These are phyloP conservation scores for Brienomyrus brachyistius DNA, from an alignment of 2,113 vertebrate genomes.

Conservation along the genomic window DNA sequence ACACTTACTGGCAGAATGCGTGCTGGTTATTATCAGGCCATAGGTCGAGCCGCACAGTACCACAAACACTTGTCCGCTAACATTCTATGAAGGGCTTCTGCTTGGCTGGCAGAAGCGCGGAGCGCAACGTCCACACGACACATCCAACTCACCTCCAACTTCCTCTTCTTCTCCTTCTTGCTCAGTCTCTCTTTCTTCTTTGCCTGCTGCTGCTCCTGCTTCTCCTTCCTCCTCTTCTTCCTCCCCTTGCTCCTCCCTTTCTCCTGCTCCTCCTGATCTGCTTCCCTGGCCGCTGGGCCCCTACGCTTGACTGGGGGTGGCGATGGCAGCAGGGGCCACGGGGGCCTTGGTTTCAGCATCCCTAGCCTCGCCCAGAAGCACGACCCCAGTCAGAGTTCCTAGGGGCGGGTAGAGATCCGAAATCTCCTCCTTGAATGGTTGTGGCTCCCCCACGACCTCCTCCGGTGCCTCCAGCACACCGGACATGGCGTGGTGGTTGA, in stretches of 20 bases:
- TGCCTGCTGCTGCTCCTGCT: constrained; percentile 52
- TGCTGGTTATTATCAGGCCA: too few relatives aligned
- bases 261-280: constrained; percentile 42
- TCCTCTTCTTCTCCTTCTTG: constrained; percentile 58
- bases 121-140: background rate
- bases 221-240: constrained; percentile 41
- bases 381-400: constrained; percentile 30
- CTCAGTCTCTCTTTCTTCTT: constrained; percentile 49
- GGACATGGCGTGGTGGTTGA: constrained; percentile 54
- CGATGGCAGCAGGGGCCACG: background rate
- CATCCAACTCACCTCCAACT: constrained; percentile 48
- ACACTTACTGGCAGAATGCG: background rate
- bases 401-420: constrained; percentile 36
- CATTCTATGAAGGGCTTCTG: background rate
- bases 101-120: background rate
- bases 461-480: constrained; percentile 65
- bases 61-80: background rate
- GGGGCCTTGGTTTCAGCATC: constrained; percentile 31
- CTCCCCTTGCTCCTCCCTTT: constrained; percentile 60
- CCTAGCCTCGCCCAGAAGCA: constrained; percentile 41
- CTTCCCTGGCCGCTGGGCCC: constrained; percentile 32
- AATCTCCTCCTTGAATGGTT: constrained; percentile 37
- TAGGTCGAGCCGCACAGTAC: background rate
- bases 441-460: constrained; percentile 63
- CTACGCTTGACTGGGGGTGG: constrained; percentile 52